Percentiles rank a stretch among this genome's conserved stretches.
Conservation (phyloP, 2,113 vertebrate species). For the Psilopogon haemacephalus region DNA sequence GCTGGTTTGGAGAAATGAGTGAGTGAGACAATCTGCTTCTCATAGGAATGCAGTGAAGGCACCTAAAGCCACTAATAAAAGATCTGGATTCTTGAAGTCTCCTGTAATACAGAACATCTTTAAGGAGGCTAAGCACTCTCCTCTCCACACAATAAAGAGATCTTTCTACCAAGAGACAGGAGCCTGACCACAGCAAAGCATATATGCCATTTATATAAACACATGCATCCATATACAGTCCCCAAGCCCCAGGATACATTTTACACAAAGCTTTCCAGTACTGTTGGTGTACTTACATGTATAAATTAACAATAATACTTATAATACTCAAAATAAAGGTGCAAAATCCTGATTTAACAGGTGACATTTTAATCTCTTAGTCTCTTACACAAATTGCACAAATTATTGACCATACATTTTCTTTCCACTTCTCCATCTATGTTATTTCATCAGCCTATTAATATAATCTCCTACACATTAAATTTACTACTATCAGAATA, state of each 20-base stretch:
- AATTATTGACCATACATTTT: not conserved
- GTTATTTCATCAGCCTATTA: not conserved
- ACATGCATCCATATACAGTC: fast-evolving
- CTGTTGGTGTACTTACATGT: not conserved
- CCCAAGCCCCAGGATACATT: not conserved
- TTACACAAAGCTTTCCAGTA: not conserved
- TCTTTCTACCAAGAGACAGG: not conserved
- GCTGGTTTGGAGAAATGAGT: not conserved
- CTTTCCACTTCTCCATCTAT: not conserved
- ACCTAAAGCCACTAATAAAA: not conserved
- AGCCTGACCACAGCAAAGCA: not conserved
- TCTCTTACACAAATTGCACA: not conserved
- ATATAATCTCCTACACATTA: not conserved
- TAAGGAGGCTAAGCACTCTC: not conserved
- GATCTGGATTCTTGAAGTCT: fast-evolving
- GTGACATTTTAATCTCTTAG: not conserved
- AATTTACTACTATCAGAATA: not conserved
- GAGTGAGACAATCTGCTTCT: not conserved
- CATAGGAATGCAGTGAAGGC: not conserved
- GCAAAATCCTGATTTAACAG: not conserved
- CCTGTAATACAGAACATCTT: not conserved
- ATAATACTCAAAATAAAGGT: not conserved
- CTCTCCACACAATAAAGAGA: not conserved
- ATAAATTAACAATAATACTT: not conserved
- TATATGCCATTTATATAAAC: not conserved